Base-by-base conservation (phyloP, 2,888 invertebrate species). In the Digitonthophagus gazella region DNA sequence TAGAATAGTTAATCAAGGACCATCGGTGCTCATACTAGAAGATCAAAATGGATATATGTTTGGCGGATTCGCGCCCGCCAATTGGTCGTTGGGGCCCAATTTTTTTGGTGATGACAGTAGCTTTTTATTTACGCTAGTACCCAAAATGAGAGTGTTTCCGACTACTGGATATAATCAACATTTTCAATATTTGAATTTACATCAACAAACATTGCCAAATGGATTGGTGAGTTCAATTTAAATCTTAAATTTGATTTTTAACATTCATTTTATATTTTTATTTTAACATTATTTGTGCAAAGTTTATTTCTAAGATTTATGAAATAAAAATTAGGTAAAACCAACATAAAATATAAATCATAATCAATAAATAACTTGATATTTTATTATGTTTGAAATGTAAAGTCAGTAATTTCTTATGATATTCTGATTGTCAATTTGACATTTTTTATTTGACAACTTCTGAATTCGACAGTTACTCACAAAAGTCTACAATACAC, bases 191-290 rank as follows among this genome's bases (percentile, higher is more conserved):
- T 86, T 98, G 72, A 97, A 97, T 83, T 86, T 92, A 70, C 92
- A 95, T 76, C 96, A 96, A 74, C 93, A 96, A 83, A 97, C 96
- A 0, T 86, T 98, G 87, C 96, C 97, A 0, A 98, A 98, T 84
- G 97, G 97, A 71, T 80, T 97, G 84, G 90, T 92, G 76, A 86
- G 87, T 84, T 3, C 19, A 64, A n/a, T n/a, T n/a, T 18, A 14
- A 66, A 28, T 58, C 57, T 44, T 16, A 44, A 56, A 68, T 70
- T 57, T 65, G 3, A n/a, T n/a, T n/a, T n/a, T n/a, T n/a, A n/a
- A n/a, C n/a, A n/a, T n/a, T 57, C n/a, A 6, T 18, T 66, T 18
- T 16, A 16, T 63, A 2, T 14, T 2, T 19, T 8, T 57, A 8
- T 3, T 63, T 3, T 63, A 2, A 15, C 55, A 3, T 65, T 15